Conservation (phyloP, 2,797 vertebrate genomes). For the Geotrypetes seraphini region DNA sequence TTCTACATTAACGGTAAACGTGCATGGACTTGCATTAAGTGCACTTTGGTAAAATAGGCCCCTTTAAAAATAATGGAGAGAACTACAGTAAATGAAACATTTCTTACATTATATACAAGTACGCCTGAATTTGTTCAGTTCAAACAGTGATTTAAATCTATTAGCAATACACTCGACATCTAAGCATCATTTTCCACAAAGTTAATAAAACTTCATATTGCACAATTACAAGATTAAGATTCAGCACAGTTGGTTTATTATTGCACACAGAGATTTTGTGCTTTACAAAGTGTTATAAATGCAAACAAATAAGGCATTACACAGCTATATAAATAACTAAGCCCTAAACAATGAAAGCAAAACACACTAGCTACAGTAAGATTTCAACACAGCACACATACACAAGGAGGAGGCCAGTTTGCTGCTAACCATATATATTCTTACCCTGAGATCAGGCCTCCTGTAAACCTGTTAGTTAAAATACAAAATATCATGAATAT, state of each 20-base stretch:
- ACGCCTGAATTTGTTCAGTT: slow-evolving; percentile 8
- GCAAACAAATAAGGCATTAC: slow-evolving; percentile 47
- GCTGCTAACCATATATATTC: slow-evolving; percentile 44
- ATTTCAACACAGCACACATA: slow-evolving; percentile 32
- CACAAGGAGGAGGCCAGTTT: slow-evolving; percentile 44
- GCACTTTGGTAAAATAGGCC: too few relatives aligned
- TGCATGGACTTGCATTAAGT: too few relatives aligned
- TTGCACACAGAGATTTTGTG: slow-evolving; percentile 26
- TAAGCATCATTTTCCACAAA: slow-evolving; percentile 30
- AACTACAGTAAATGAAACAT: too few relatives aligned
- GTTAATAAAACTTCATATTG: slow-evolving; percentile 35
- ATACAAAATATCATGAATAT: slow-evolving; percentile 53
- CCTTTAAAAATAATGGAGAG: too few relatives aligned
- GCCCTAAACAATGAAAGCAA: slow-evolving; percentile 40
- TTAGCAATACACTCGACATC: slow-evolving; percentile 19
- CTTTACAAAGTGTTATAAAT: slow-evolving; percentile 43
- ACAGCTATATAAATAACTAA: slow-evolving; percentile 35
- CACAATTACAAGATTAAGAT: slow-evolving; percentile 27
- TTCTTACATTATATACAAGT: too few relatives aligned
- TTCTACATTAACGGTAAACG: too few relatives aligned
- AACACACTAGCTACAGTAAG: slow-evolving; percentile 35
- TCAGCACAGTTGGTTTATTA: slow-evolving; percentile 29
- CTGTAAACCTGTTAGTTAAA: slow-evolving; percentile 81
- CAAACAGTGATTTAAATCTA: slow-evolving; percentile 17
- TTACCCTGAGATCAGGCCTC: slow-evolving; percentile 80